Percentiles rank a stretch among this genome's conserved stretches.
Evolutionary conservation across 2,113 vertebrate genomes (phyloP).

Genomic region (Ceyx margarethae): DNA sequence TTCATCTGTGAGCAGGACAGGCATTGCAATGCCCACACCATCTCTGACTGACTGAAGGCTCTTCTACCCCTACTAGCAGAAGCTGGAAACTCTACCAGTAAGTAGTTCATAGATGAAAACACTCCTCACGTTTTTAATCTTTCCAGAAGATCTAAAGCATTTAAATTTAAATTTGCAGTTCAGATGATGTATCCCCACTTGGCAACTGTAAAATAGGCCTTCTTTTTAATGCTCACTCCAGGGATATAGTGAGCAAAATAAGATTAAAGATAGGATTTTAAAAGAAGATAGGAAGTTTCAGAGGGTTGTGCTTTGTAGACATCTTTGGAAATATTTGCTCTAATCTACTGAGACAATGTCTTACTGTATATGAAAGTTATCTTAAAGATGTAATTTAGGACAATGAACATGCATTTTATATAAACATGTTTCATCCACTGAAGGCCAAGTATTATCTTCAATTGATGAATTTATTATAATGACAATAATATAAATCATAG

Average conservation of each 20-base stretch:
- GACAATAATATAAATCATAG: neutral
- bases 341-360: constrained; percentile 14
- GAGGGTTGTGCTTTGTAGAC: constrained; percentile 13
- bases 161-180: constrained; percentile 55
- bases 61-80: neutral
- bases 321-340: constrained; percentile 3
- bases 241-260: constrained; percentile 39
- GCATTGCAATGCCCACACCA: neutral
- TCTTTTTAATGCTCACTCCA: constrained; percentile 44
- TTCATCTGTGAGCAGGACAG: neutral
- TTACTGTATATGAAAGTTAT: neutral
- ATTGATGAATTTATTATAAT: constrained; percentile 14
- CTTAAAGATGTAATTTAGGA: constrained; percentile 24
- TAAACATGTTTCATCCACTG: neutral
- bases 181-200: constrained; percentile 42
- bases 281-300: constrained; percentile 47
- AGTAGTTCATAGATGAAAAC: constrained; percentile 31
- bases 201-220: constrained; percentile 45
- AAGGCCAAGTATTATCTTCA: constrained; percentile 16
- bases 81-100: neutral
- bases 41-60: neutral
- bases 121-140: neutral
- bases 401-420: neutral
- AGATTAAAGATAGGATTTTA: constrained; percentile 47
- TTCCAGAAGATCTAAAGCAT: constrained; percentile 55